Conservation (phyloP, 2,113 vertebrate genomes). For the Larimichthys crocea region DNA sequence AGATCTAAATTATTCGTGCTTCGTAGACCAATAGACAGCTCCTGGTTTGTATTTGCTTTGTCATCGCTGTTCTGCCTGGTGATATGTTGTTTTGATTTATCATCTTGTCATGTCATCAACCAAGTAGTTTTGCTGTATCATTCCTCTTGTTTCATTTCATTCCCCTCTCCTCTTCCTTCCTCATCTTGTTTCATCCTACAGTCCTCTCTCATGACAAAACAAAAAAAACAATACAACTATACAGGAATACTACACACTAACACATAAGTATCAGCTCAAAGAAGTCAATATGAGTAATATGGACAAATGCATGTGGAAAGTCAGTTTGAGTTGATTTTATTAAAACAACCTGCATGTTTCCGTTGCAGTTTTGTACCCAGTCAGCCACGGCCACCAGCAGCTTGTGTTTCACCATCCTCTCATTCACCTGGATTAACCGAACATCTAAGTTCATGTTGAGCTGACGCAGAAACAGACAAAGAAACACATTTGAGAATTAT, state of each 20-base stretch:
- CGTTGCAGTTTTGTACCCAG: constrained; percentile 81
- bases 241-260: neutral
- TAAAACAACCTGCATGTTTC: constrained; percentile 79
- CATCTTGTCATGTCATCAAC: neutral
- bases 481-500: neutral
- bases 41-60: neutral
- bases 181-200: neutral
- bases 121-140: neutral
- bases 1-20: neutral
- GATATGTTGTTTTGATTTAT: neutral
- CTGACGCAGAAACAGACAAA: constrained; percentile 64
- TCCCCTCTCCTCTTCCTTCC: too few relatives aligned
- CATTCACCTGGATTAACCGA: constrained; percentile 83
- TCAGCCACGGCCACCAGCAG: constrained; percentile 81
- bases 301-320: neutral
- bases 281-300: neutral
- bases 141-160: neutral
- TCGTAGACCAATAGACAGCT: neutral
- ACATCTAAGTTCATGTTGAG: constrained; percentile 83
- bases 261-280: neutral
- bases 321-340: neutral
- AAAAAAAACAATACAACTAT: neutral
- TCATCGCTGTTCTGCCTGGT: neutral
- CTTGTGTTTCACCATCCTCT: constrained; percentile 78
- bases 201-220: neutral